Conservation (phyloP, 2,113 vertebrate genomes). For the Siphamia tubifer region DNA sequence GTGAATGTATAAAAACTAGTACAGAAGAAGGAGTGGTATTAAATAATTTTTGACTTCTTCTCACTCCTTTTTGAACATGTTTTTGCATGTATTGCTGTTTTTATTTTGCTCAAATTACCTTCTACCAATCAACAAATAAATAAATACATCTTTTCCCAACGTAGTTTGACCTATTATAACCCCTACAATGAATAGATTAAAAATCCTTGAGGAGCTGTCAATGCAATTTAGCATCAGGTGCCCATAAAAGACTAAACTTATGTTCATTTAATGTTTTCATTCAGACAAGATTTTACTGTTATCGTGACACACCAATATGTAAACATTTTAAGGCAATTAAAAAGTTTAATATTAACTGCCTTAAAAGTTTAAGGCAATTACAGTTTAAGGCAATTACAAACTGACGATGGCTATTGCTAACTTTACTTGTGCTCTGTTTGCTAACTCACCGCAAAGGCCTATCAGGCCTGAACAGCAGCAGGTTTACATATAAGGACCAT, state of each 20-base stretch:
- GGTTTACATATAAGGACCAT: conserved; percentile 30
- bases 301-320: neutral
- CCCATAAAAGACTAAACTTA: neutral
- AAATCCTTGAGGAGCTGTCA: neutral
- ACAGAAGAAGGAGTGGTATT: too few relatives aligned
- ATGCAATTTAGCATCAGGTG: neutral
- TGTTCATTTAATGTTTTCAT: neutral
- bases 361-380: too few relatives aligned
- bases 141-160: neutral
- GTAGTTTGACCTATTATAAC: neutral
- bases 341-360: too few relatives aligned
- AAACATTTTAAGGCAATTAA: neutral
- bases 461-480: conserved; percentile 61
- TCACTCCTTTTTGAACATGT: too few relatives aligned
- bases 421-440: neutral
- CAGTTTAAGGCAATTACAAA: neutral
- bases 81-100: too few relatives aligned
- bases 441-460: conserved; percentile 62
- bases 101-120: too few relatives aligned
- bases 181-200: neutral
- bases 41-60: too few relatives aligned
- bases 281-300: neutral
- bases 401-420: neutral
- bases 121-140: too few relatives aligned
- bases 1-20: too few relatives aligned